Evolutionary conservation across 2,797 vertebrate species (phyloP).

Genomic region (Chaetodon trifasciatus): DNA sequence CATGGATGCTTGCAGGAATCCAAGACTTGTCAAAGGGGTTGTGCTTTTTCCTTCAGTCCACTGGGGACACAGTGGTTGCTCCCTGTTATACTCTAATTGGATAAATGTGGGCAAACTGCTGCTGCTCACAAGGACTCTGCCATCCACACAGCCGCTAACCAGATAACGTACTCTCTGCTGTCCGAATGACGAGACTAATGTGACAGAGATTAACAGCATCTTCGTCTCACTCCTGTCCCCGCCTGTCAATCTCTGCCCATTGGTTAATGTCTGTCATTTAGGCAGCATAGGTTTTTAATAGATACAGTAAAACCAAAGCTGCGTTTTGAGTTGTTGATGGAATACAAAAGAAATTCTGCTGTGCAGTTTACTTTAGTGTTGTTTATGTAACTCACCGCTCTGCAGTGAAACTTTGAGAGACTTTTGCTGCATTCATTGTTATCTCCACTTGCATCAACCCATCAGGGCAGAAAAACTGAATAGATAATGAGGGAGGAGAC

Average conservation of each 20-base stretch:
- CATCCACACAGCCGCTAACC: constrained; percentile 31
- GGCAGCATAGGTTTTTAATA: not conserved
- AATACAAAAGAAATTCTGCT: not conserved
- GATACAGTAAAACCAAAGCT: not conserved
- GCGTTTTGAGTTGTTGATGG: not conserved
- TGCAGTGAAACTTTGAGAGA: constrained; percentile 33
- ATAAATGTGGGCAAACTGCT: constrained; percentile 45
- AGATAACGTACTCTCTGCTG: constrained; percentile 24
- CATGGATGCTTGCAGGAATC: not conserved
- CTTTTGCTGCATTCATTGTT: constrained; percentile 58
- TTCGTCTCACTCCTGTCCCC: constrained; percentile 16
- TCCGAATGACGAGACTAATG: constrained; percentile 38
- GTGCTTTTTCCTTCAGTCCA: not conserved
- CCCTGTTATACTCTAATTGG: constrained; percentile 33
- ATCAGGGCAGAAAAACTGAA: constrained; percentile 58
- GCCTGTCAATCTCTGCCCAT: constrained; percentile 19
- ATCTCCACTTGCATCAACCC: constrained; percentile 61
- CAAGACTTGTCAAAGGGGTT: not conserved
- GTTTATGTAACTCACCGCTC: constrained; percentile 32
- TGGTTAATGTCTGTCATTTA: constrained; percentile 6
- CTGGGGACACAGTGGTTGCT: not conserved
- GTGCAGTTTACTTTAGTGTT: not conserved
- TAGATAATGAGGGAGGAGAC: constrained; percentile 59
- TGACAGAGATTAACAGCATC: constrained; percentile 46
- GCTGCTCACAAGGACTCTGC: constrained; percentile 22